These are phyloP conservation scores for Pardalotus punctatus DNA, from an alignment of 2,113 vertebrate species.

Conservation along the genomic window DNA sequence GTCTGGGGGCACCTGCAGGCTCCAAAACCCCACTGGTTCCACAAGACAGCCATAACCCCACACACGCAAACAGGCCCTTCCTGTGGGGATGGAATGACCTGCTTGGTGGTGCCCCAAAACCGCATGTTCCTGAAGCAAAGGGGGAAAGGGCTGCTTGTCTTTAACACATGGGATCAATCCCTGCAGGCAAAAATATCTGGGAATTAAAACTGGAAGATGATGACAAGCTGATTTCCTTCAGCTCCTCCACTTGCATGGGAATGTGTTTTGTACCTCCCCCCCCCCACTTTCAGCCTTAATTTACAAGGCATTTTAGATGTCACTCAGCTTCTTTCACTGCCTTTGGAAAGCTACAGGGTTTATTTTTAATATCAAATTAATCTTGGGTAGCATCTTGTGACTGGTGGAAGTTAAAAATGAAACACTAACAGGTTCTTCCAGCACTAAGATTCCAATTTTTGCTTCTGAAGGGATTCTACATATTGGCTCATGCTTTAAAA, in stretches of 20 bases:
- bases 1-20: neutral
- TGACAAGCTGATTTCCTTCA: neutral
- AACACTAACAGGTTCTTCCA: neutral
- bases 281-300: neutral
- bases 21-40: neutral
- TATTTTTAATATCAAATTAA: neutral
- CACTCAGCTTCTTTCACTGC: neutral
- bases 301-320: neutral
- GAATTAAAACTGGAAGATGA: neutral
- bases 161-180: accelerated
- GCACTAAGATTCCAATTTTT: neutral
- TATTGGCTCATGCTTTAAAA: neutral
- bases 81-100: neutral
- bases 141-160: neutral
- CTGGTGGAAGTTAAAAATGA: neutral
- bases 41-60: neutral
- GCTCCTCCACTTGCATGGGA: neutral
- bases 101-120: neutral
- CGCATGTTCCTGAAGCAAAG: neutral
- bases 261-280: neutral
- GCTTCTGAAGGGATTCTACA: neutral
- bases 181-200: neutral
- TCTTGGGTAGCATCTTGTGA: neutral
- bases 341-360: neutral
- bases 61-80: neutral